Base-by-base conservation (phyloP, 2,797 vertebrate genomes). In the Premnoplex brunnescens region DNA sequence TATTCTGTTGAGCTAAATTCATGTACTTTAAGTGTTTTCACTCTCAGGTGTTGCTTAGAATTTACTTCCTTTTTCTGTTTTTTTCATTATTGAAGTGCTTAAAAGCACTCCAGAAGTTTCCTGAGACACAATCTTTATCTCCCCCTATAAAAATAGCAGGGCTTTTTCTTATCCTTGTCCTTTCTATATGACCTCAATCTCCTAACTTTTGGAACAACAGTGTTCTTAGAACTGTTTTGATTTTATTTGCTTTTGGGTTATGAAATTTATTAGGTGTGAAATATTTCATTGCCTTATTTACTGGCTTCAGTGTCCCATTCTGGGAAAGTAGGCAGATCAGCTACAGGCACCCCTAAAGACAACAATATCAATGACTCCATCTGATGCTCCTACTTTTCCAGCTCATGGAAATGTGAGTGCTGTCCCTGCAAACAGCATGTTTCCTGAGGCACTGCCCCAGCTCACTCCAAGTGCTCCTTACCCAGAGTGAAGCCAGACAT, bases 231-330 rank as follows among this genome's bases (percentile, higher is more conserved):
- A 78, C 73, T 17, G 34, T 41, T 83, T 62, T 63, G 76, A 93
- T 77, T 64, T 89, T 86, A 62, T 36, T 96, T 95, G 76, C 79
- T 91, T 84, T 93, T 79, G n/a, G 59, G 75, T 48, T 78, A 39
- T n/a, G 60, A 88, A 89, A 96, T 96, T 97, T 91, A 96, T 91
- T 93, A 94, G 21, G 68, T 92, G 89, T 69, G 89, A 94, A 92
- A 85, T 75, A 88, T 88, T 95, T 93, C 85, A 96, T 62, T 92
- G 58, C 84, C 26, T 85, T 95, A 94, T 95, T 95, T 95, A 96
- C 91, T 59, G 41, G 64, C 78, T 91, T 92, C 54, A 80, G 43
- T 20, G 27, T 86, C 91, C 64, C 49, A 51, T 93, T 90, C 95
- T 94, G 74, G 88, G 84, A 95, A 96, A 87, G 59, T 0, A 90